Conservation (phyloP, 2,888 invertebrate genomes). For the Cheilosia scutellata region DNA sequence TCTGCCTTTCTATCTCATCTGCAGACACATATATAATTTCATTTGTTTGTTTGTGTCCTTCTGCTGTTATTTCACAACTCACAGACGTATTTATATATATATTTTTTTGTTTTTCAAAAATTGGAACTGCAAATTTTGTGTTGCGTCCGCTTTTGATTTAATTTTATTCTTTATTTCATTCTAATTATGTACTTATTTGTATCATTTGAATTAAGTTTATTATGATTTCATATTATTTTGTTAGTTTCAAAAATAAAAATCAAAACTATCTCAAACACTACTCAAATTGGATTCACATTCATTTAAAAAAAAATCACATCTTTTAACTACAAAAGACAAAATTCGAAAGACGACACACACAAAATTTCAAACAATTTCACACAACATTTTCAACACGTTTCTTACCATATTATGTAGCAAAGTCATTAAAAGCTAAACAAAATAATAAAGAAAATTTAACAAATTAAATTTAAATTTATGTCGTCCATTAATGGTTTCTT, state of each 20-base stretch:
- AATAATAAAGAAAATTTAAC: conserved; percentile 20
- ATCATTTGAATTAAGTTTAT: not conserved
- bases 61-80: not conserved
- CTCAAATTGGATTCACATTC: conserved; percentile 41
- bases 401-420: not conserved
- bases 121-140: not conserved
- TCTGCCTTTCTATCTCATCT: not conserved
- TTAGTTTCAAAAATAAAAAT: conserved; percentile 16
- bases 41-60: not conserved
- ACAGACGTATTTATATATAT: not conserved
- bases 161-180: not conserved
- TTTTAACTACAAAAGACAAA: conserved; percentile 37
- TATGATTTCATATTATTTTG: conserved; percentile 8
- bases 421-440: conserved; percentile 27
- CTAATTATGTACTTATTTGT: no score
- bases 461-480: conserved; percentile 58
- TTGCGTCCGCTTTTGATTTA: conserved; percentile 33
- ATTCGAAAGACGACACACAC: conserved; percentile 28
- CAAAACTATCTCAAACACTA: conserved; percentile 10
- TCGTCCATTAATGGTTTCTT: conserved; percentile 73
- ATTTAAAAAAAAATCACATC: conserved; percentile 21
- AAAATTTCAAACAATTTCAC: conserved; percentile 3
- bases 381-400: conserved; percentile 8
- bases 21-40: not conserved
- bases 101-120: not conserved